These are phyloP conservation scores for Ophioninae sp. DNA, from an alignment of 2,888 invertebrate species.

Conservation along the genomic window DNA sequence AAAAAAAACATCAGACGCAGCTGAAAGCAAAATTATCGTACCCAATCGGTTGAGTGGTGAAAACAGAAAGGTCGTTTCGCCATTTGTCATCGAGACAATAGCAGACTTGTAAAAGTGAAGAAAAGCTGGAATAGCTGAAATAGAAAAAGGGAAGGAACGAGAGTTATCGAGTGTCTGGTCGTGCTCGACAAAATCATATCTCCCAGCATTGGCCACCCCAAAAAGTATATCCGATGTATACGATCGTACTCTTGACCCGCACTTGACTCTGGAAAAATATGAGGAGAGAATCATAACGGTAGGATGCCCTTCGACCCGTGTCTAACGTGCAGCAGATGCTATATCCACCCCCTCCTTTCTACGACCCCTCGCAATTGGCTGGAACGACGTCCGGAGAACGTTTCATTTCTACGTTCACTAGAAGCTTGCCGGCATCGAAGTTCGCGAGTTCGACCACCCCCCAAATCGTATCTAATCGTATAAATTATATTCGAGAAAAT, in stretches of 20 bases:
- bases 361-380: conserved; percentile 12
- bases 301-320: conserved; percentile 80
- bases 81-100: background rate
- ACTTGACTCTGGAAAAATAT: conserved; percentile 63
- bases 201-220: conserved; percentile 11
- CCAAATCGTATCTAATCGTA: conserved; percentile 77
- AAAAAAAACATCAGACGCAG: background rate
- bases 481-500: conserved; percentile 78
- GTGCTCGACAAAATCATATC: conserved; percentile 14
- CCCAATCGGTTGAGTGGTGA: background rate
- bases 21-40: background rate
- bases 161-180: conserved; percentile 29
- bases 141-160: background rate
- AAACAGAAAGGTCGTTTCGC: background rate
- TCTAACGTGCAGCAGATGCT: conserved; percentile 81
- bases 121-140: background rate
- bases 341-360: conserved; percentile 68
- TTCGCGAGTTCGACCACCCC: conserved; percentile 75
- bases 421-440: conserved; percentile 46
- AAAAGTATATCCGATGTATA: conserved; percentile 68
- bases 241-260: conserved; percentile 69
- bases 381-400: conserved; percentile 55
- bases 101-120: background rate
- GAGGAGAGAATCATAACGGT: conserved; percentile 58
- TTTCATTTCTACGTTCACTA: conserved; percentile 58